Conservation (phyloP, 2,113 vertebrate genomes). For the Alligator sinensis region DNA sequence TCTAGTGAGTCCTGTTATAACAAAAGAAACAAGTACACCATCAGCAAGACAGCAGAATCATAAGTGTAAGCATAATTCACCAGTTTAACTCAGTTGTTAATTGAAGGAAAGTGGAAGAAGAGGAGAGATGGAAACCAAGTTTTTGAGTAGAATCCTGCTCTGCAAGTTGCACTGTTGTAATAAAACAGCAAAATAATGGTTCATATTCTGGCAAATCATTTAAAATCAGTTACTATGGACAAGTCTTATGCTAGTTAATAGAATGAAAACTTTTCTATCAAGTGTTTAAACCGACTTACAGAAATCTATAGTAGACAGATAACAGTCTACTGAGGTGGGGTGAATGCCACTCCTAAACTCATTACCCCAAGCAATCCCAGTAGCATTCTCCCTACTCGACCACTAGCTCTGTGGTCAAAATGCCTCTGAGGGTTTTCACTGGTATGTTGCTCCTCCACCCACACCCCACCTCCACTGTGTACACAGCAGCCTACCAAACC, state of each 20-base stretch:
- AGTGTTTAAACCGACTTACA: background rate
- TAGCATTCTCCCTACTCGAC: background rate
- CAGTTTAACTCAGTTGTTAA: background rate
- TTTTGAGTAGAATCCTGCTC: accelerated
- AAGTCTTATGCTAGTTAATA: accelerated
- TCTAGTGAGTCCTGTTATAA: background rate
- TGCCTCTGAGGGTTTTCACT: background rate
- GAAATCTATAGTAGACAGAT: background rate
- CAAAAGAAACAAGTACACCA: background rate
- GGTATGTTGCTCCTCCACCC: background rate
- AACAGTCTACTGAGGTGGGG: background rate
- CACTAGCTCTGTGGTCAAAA: background rate
- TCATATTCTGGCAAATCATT: background rate
- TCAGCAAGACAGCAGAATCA: background rate
- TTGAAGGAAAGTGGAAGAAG: background rate
- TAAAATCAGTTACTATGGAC: background rate
- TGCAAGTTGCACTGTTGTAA: background rate
- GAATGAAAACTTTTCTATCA: background rate
- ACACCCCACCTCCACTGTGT: background rate
- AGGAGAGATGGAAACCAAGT: background rate
- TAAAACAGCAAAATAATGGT: background rate
- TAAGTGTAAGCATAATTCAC: background rate
- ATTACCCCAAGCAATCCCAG: accelerated
- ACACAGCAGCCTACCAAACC: background rate
- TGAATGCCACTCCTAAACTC: background rate